Percentiles rank a stretch among this genome's conserved stretches.
phyloP scores from a whole-genome alignment of 2,888 invertebrate genomes.

The Eristalinus sepulchralis region DNA sequence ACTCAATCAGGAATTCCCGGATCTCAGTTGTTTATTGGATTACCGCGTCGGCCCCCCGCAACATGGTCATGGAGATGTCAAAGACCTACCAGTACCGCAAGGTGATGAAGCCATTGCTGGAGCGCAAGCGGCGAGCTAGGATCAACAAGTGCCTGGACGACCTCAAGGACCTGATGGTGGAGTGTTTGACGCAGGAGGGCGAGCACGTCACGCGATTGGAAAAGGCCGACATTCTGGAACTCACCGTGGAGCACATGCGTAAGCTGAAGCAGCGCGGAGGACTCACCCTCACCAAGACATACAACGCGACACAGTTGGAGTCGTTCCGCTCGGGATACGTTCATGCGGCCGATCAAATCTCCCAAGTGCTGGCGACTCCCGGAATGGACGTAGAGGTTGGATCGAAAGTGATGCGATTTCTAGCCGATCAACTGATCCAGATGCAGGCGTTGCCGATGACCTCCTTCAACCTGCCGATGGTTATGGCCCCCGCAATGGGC shows the following conservation, averaged over 20 bases:
- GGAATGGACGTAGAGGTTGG: conserved; percentile 91
- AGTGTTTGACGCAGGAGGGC: conserved; percentile 86
- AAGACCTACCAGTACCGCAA: conserved; percentile 96
- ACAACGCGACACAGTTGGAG: conserved; percentile 87
- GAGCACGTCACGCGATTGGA: conserved; percentile 93
- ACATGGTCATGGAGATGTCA: conserved; percentile 84
- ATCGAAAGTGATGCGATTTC: conserved; percentile 93
- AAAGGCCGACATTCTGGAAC: conserved; percentile 92
- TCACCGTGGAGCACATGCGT: conserved; percentile 93
- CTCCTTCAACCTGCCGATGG: conserved; percentile 29
- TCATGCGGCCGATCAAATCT: conserved; percentile 94
- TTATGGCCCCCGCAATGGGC: conserved; percentile 19
- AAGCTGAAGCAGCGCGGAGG: conserved; percentile 89
- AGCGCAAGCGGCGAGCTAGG: conserved; percentile 92
- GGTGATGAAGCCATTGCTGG: conserved; percentile 96
- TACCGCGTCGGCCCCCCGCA: conserved; percentile 20
- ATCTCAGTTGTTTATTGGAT: conserved; percentile 55
- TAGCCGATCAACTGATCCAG: conserved; percentile 90
- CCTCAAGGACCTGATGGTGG: conserved; percentile 93
- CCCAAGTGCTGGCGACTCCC: conserved; percentile 90
- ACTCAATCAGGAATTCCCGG: conserved; percentile 50
- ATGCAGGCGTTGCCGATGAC: conserved; percentile 70
- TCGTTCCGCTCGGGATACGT: conserved; percentile 94
- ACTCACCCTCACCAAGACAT: conserved; percentile 83
- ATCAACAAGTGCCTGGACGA: conserved; percentile 95